Evolutionary conservation across 1,140 invertebrate genomes (phyloP).

Genomic region (Cardiocondyla obscurior): DNA sequence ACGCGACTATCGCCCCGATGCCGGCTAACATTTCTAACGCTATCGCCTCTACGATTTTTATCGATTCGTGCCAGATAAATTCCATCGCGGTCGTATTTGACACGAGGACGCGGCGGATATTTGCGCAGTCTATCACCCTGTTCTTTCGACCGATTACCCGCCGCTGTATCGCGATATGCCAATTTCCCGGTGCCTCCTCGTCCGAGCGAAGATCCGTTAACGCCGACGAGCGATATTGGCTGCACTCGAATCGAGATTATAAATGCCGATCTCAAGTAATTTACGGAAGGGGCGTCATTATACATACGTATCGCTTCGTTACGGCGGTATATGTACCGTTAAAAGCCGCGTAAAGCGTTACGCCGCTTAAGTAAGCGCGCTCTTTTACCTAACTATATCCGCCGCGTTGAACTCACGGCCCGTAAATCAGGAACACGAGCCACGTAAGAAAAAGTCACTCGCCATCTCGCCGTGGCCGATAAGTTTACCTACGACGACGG

Average conservation of each 20-base stretch:
- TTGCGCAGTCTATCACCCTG: slow-evolving; percentile 20
- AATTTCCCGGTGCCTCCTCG: neutral
- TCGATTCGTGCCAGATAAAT: neutral
- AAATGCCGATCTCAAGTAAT: slow-evolving; percentile 57
- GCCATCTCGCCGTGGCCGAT: slow-evolving; percentile 66
- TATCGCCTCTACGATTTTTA: slow-evolving; percentile 23
- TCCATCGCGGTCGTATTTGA: neutral
- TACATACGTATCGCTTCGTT: slow-evolving; percentile 18
- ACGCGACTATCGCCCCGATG: neutral
- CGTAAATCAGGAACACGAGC: slow-evolving; percentile 76
- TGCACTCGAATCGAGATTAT: slow-evolving; percentile 58
- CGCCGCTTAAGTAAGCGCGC: slow-evolving; percentile 8
- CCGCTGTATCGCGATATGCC: neutral
- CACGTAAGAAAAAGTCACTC: slow-evolving; percentile 67
- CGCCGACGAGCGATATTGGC: slow-evolving; percentile 56
- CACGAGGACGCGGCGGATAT: neutral
- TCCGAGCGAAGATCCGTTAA: slow-evolving; percentile 48
- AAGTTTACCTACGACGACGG: slow-evolving; percentile 70
- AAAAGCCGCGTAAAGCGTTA: slow-evolving; percentile 51
- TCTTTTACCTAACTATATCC: slow-evolving; percentile 27
- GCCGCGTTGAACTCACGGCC: slow-evolving; percentile 51
- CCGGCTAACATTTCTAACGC: neutral
- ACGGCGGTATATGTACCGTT: slow-evolving; percentile 61
- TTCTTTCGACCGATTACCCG: slow-evolving; percentile 27
- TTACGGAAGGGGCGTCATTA: slow-evolving; percentile 55